Conservation (phyloP, 2,797 vertebrate genomes). For the Vipera latastei region DNA sequence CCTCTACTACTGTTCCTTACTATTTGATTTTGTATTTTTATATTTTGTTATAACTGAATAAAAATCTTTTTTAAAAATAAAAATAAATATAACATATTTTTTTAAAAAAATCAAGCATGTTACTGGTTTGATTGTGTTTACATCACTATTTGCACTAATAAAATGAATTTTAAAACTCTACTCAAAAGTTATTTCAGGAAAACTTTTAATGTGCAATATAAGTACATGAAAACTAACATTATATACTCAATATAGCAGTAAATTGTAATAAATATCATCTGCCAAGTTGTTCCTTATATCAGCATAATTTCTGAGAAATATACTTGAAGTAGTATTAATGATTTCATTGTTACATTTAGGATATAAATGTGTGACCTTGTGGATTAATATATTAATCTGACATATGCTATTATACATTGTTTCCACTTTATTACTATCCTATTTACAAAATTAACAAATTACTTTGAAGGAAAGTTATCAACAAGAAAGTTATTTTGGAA, state of each 20-base stretch:
- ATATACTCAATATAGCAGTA: background rate
- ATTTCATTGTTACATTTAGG: background rate
- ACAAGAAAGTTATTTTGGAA: conserved; percentile 21
- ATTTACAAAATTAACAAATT: conserved; percentile 16
- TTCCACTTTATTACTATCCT: background rate
- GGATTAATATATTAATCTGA: background rate
- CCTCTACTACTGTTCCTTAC: too few relatives aligned
- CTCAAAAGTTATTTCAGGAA: background rate
- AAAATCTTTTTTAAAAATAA: too few relatives aligned
- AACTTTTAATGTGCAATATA: background rate
- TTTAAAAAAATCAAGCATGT: background rate
- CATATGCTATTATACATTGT: background rate
- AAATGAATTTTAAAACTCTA: background rate
- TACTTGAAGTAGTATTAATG: background rate
- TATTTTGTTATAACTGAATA: too few relatives aligned
- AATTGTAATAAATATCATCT: background rate
- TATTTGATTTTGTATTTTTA: too few relatives aligned
- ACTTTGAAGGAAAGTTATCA: conserved; percentile 35
- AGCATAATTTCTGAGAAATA: background rate
- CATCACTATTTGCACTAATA: background rate
- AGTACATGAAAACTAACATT: background rate
- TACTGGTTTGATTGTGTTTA: background rate
- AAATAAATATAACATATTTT: background rate
- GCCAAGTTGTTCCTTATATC: background rate
- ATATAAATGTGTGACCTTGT: background rate